Percentiles rank a stretch among this genome's conserved stretches.
These are phyloP conservation scores for Delia radicum DNA, from an alignment of 1,140 invertebrate species.

Conservation along the genomic window DNA sequence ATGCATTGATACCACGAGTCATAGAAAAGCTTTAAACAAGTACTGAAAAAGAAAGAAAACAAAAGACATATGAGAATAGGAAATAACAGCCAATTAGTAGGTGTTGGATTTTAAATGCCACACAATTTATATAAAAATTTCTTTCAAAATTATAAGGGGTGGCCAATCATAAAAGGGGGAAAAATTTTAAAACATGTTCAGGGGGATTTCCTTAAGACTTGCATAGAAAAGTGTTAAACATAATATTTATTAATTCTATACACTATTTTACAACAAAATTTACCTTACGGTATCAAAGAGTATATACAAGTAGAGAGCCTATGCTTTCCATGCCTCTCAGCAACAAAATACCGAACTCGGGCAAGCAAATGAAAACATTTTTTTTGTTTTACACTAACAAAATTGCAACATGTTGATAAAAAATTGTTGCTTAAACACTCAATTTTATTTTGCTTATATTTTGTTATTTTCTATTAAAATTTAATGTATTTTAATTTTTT, in stretches of 20 bases:
- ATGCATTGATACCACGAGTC: background rate
- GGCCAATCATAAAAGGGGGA: background rate
- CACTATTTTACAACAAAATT: too few relatives aligned
- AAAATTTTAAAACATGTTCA: background rate
- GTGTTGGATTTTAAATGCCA: background rate
- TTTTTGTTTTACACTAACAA: background rate
- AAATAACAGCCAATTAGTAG: slow-evolving; percentile 4
- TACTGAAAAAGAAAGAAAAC: background rate
- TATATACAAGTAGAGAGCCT: too few relatives aligned
- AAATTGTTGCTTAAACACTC: too few relatives aligned
- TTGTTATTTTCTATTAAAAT: too few relatives aligned
- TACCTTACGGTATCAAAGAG: too few relatives aligned
- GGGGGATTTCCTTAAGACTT: background rate
- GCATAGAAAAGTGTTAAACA: background rate
- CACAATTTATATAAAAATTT: background rate
- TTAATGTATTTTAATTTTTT: too few relatives aligned
- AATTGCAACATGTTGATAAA: background rate
- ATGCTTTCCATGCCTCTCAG: too few relatives aligned
- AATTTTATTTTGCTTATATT: too few relatives aligned
- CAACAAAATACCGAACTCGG: too few relatives aligned
- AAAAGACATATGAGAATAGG: background rate
- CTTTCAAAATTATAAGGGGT: background rate
- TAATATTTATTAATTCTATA: background rate
- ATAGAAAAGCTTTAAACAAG: slow-evolving; percentile 1
- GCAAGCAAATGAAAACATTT: too few relatives aligned